These are phyloP conservation scores for Pteronura brasiliensis DNA, from an alignment of 2,113 vertebrate species.

Conservation along the genomic window DNA sequence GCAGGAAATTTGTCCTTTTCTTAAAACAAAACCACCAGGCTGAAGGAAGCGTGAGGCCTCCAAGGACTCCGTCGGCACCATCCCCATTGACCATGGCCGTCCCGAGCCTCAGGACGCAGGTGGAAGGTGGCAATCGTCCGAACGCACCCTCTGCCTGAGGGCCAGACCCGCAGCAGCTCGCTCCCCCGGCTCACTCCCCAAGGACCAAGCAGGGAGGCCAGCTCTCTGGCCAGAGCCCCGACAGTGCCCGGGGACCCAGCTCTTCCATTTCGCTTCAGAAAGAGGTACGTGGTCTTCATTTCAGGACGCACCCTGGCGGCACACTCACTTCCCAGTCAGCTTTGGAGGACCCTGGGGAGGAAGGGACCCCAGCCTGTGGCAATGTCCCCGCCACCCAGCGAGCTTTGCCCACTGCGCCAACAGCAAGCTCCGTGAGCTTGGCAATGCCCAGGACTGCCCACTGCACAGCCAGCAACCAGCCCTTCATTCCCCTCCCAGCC, in stretches of 20 bases:
- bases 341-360: background rate
- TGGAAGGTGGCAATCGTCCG: background rate
- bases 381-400: background rate
- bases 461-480: background rate
- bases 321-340: background rate
- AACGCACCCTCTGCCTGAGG: background rate
- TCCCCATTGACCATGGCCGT: fast-evolving
- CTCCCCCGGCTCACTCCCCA: background rate
- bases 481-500: background rate
- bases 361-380: background rate
- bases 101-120: fast-evolving
- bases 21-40: background rate
- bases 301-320: fast-evolving
- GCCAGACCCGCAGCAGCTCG: background rate
- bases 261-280: background rate
- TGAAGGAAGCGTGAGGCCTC: background rate
- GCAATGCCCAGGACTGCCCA: background rate
- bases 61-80: background rate
- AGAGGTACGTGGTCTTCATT: background rate
- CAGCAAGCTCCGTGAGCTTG: background rate
- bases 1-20: background rate
- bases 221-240: background rate
- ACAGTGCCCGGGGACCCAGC: background rate
- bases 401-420: background rate
- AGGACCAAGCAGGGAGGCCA: background rate